A percentile compares a stretch with the other conserved stretches of the same genome.
Evolutionary conservation across 1,140 invertebrate species (phyloP).

Genomic region (Drosophila rhopaloa): DNA sequence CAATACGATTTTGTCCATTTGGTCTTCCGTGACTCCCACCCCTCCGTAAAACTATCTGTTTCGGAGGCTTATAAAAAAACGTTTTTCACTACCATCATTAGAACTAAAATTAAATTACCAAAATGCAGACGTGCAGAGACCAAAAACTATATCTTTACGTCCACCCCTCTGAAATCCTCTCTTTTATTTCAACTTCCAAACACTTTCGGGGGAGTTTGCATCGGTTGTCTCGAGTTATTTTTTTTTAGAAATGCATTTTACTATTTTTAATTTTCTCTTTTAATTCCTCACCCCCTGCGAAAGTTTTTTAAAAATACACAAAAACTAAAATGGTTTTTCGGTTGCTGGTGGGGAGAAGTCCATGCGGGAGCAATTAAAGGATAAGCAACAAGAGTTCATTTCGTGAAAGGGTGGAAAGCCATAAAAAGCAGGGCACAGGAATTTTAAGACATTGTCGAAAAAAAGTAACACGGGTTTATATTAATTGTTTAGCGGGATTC

Average conservation of each 20-base stretch:
- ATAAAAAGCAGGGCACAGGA: conserved; percentile 24
- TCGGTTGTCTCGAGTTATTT: conserved; percentile 54
- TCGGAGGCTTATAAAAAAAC: too few relatives aligned
- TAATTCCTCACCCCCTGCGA: conserved; percentile 1
- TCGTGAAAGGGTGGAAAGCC: not conserved
- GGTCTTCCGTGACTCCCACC: too few relatives aligned
- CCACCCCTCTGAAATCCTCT: conserved; percentile 1
- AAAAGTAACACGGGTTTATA: too few relatives aligned
- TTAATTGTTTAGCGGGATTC: too few relatives aligned
- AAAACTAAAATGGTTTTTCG: too few relatives aligned
- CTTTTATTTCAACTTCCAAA: not conserved
- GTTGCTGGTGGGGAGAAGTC: too few relatives aligned
- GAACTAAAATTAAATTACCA: conserved; percentile 77
- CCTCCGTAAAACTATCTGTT: not conserved
- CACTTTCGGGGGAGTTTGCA: not conserved
- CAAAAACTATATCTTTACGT: conserved; percentile 32
- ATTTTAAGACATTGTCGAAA: conserved; percentile 5
- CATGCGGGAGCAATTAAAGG: not conserved
- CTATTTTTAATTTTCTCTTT: conserved; percentile 58
- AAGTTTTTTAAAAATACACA: too few relatives aligned
- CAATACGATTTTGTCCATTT: too few relatives aligned
- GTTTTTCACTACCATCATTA: conserved; percentile 81
- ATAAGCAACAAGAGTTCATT: conserved; percentile 18
- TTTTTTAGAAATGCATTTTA: conserved; percentile 50
- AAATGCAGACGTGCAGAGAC: conserved; percentile 48